A percentile compares a stretch with the other conserved stretches of the same genome.
These are phyloP conservation scores for Rhizoglyphus robini DNA, from an alignment of 1,140 invertebrate genomes.

Conservation along the genomic window DNA sequence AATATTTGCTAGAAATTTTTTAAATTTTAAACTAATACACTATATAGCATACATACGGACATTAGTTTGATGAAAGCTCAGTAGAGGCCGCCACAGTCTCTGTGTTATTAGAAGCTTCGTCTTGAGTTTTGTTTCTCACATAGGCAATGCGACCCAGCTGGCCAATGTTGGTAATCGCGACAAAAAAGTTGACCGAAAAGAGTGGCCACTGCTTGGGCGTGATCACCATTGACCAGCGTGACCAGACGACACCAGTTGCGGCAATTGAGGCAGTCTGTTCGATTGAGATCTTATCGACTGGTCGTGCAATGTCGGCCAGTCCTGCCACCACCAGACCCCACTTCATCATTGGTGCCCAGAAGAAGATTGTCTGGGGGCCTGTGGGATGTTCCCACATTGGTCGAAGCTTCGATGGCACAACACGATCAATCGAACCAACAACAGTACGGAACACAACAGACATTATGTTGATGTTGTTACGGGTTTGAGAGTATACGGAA, in stretches of 20 bases:
- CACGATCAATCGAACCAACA: slow-evolving; percentile 51
- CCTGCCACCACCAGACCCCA: slow-evolving; percentile 75
- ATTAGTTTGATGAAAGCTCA: too few species aligned
- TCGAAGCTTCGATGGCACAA: slow-evolving; percentile 57
- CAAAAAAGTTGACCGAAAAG: slow-evolving; percentile 86
- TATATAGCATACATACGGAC: too few species aligned
- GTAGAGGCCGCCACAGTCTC: too few species aligned
- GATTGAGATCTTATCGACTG: slow-evolving; percentile 72
- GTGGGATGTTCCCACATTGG: slow-evolving; percentile 82
- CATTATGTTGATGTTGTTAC: too few species aligned
- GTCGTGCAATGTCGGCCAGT: slow-evolving; percentile 72
- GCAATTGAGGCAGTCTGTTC: slow-evolving; percentile 62
- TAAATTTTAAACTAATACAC: too few species aligned
- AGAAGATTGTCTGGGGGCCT: slow-evolving; percentile 91
- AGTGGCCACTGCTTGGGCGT: slow-evolving; percentile 85
- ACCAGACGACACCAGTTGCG: slow-evolving; percentile 51
- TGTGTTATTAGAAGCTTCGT: too few species aligned
- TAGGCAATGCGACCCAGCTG: slow-evolving; percentile 56
- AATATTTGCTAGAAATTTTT: too few species aligned
- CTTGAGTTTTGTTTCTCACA: too few species aligned
- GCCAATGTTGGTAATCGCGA: slow-evolving; percentile 64
- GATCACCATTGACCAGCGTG: slow-evolving; percentile 78
- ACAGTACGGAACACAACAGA: slow-evolving; percentile 45
- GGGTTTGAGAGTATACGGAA: too few species aligned
- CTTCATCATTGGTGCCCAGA: slow-evolving; percentile 88